Evolutionary conservation across 2,888 invertebrate genomes (phyloP), one percentile per base, ranked within the genome.

Genomic region (Synergus gifuensis): DNA sequence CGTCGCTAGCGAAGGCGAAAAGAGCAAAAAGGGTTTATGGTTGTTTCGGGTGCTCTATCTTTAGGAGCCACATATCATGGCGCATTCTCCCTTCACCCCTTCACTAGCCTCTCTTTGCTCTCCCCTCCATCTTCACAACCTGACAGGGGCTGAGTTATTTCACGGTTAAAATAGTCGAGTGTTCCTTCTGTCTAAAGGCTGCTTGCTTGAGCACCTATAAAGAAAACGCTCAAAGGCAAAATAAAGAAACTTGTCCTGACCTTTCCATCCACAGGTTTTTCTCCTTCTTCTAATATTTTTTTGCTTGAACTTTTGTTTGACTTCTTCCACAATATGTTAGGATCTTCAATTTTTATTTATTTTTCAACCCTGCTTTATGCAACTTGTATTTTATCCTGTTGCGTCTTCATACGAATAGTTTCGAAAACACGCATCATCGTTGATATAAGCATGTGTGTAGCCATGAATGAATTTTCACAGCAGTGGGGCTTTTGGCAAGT

Each of bases 141-240:
- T 79, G 83, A 84, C 84, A 83, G 76, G 78, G 86, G 84, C 89
- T 89, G 89, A 90, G 89, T 91, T 90, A 91, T 91, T 91, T 91
- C 89, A 90, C 88, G 89, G 90, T 89, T 90, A 91, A 90, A 91
- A 90, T 90, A 90, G 91, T 89, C 89, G 87, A 89, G 87, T 87
- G 87, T 86, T 82, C 82, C 78, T 82, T 82, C 82, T 81, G 79
- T 79, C 81, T 81, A 83, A 84, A 82, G 82, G 81, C 83, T 77
- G 82, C 49, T 78, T 81, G 54, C 49, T 78, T 81, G 54, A 40
- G 44, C 62, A 63, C n/a, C 62, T 18, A 60, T 18, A 60, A 78
- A 67, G 76, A 73, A 78, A 82, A 58, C 73, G 76, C 81, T 63
- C 58, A 60, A 76, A 69, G 83, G 76, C 81, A 76, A 81, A 79